A percentile compares a stretch with the other conserved stretches of the same genome.
These are phyloP conservation scores for Drosophila auraria DNA, from an alignment of 1,140 invertebrate species.

Conservation along the genomic window DNA sequence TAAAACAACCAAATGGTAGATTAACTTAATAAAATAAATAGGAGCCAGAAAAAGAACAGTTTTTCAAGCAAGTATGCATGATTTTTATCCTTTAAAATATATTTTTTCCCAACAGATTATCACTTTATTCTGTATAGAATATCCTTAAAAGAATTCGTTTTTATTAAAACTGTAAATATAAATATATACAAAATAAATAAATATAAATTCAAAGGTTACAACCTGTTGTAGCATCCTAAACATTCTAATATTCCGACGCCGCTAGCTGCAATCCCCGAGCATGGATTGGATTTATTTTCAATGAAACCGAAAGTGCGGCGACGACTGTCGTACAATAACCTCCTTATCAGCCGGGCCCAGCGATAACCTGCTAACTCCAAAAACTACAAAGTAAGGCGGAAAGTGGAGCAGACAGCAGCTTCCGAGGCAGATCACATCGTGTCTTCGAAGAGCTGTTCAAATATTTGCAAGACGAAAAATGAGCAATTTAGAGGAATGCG, in stretches of 20 bases:
- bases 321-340: conserved; percentile 61
- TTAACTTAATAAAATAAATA: no score
- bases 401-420: conserved; percentile 63
- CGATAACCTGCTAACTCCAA: conserved; percentile 71
- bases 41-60: no score
- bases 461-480: conserved; percentile 29
- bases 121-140: no score
- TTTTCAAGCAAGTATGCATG: no score
- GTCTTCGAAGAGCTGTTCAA: conserved; percentile 10
- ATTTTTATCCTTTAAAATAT: no score
- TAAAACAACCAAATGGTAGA: no score
- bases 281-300: conserved; percentile 18
- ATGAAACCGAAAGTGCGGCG: conserved; percentile 68
- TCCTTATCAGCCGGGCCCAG: conserved; percentile 58
- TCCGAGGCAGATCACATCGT: conserved; percentile 31
- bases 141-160: no score
- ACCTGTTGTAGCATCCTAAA: not conserved
- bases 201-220: not conserved
- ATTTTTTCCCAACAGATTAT: no score
- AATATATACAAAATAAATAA: no score
- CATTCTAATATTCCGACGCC: not conserved
- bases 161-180: no score
- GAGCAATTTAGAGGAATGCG: conserved; percentile 30
- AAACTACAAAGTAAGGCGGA: conserved; percentile 54
- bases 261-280: not conserved